Percentiles rank a stretch among this genome's conserved stretches.
phyloP scores from a whole-genome alignment of 2,888 invertebrate species.

The Philopedon plagiatum region DNA sequence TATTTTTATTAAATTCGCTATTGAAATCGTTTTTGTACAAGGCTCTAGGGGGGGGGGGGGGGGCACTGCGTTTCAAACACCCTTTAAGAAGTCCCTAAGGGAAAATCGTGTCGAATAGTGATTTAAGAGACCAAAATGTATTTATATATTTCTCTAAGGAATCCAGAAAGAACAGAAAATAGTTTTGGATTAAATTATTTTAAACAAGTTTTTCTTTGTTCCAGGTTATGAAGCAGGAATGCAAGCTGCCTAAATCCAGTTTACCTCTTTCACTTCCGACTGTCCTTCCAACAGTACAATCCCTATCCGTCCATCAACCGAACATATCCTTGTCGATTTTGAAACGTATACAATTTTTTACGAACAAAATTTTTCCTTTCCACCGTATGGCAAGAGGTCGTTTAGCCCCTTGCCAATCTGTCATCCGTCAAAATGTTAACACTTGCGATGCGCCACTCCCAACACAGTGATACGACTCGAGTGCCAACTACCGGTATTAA shows the following conservation, averaged over 20 bases:
- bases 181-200: no score
- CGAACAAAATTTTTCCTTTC: neutral
- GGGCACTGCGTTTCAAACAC: no score
- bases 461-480: conserved; percentile 68
- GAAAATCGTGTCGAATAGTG: no score
- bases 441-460: conserved; percentile 84
- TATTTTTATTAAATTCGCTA: no score
- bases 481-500: conserved; percentile 52
- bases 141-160: no score
- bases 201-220: conserved; percentile 9
- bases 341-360: neutral
- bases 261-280: neutral
- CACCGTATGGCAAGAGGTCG: conserved; percentile 50
- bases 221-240: conserved; percentile 29
- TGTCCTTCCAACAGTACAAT: neutral
- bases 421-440: conserved; percentile 66
- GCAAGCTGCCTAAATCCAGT: neutral
- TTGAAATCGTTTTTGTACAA: no score
- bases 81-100: no score
- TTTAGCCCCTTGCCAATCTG: conserved; percentile 41
- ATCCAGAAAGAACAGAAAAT: no score
- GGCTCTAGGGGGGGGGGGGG: no score
- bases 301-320: conserved; percentile 7
- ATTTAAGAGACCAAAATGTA: no score
- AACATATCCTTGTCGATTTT: conserved; percentile 1